A percentile compares a stretch with the other conserved stretches of the same genome.
Evolutionary conservation across 2,888 invertebrate genomes (phyloP).

Genomic region (Phalangium opilio): DNA sequence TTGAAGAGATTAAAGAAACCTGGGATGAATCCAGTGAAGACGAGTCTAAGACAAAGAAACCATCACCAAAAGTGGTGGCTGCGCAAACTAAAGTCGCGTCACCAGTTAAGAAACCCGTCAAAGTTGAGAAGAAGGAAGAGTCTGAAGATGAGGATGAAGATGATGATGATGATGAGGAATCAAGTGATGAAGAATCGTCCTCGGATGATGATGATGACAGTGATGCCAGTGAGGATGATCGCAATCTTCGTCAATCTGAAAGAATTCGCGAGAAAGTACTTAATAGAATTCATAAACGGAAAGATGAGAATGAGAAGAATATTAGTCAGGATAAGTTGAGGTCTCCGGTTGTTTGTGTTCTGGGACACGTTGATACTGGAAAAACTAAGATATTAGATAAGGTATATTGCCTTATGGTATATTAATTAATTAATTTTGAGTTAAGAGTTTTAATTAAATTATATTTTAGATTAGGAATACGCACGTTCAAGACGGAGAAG

Average conservation of each 20-base stretch:
- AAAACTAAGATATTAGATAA: constrained; percentile 99
- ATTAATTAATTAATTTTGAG: too few relatives aligned
- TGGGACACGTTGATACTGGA: constrained; percentile 98
- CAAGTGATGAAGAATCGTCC: constrained; percentile 34
- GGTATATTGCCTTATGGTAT: too few relatives aligned
- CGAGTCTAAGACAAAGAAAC: constrained; percentile 34
- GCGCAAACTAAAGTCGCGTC: constrained; percentile 5
- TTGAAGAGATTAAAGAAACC: constrained; percentile 23
- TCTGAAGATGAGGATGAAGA: constrained; percentile 30
- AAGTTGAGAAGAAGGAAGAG: constrained; percentile 34
- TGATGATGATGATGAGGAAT: constrained; percentile 31
- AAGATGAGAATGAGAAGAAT: constrained; percentile 51
- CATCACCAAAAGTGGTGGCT: too few relatives aligned
- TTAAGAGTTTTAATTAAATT: not conserved
- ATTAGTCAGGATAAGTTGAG: constrained; percentile 53
- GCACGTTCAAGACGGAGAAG: constrained; percentile 58
- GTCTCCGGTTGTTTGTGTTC: constrained; percentile 92
- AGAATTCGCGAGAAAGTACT: too few relatives aligned
- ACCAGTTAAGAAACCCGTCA: constrained; percentile 17
- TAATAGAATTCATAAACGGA: constrained; percentile 39
- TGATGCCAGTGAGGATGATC: constrained; percentile 20
- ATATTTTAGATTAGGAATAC: constrained; percentile 29
- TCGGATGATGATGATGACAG: constrained; percentile 44
- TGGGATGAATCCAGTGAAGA: constrained; percentile 42
- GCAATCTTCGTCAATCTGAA: too few relatives aligned